Conservation (phyloP, 2,888 invertebrate genomes). For the Tolmerus cingulatus region DNA sequence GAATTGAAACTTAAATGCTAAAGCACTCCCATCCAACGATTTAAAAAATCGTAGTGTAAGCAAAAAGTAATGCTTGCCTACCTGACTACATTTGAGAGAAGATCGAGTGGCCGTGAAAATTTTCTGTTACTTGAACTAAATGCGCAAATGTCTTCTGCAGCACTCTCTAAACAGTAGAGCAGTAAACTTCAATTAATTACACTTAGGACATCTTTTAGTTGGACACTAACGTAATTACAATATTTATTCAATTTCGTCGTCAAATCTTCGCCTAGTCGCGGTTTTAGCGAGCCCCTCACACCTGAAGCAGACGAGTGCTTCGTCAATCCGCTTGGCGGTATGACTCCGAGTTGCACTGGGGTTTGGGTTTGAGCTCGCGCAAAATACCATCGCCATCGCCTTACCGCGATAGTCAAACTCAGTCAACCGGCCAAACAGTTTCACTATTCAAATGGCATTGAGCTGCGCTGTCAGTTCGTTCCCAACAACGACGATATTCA, state of each 20-base stretch:
- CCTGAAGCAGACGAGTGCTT: neutral
- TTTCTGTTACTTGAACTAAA: conserved; percentile 10
- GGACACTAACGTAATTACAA: neutral
- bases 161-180: neutral
- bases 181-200: neutral
- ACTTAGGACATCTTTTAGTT: neutral
- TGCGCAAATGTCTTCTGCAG: neutral
- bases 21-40: neutral
- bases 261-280: neutral
- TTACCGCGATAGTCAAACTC: neutral
- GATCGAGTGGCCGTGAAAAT: neutral
- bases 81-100: neutral
- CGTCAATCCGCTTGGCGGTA: neutral
- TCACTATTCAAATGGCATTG: conserved; percentile 33
- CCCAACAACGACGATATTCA: conserved; percentile 12
- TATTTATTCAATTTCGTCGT: neutral
- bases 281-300: neutral
- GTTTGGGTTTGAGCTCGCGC: neutral
- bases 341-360: neutral
- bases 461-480: conserved; percentile 2
- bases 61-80: neutral
- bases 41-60: neutral
- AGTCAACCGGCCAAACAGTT: conserved; percentile 21
- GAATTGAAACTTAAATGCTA: neutral
- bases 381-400: conserved; percentile 9